Percentiles rank a stretch among this genome's conserved stretches.
phyloP scores from a whole-genome alignment of 2,113 vertebrate genomes.

The Trochalopteron elliotii region DNA sequence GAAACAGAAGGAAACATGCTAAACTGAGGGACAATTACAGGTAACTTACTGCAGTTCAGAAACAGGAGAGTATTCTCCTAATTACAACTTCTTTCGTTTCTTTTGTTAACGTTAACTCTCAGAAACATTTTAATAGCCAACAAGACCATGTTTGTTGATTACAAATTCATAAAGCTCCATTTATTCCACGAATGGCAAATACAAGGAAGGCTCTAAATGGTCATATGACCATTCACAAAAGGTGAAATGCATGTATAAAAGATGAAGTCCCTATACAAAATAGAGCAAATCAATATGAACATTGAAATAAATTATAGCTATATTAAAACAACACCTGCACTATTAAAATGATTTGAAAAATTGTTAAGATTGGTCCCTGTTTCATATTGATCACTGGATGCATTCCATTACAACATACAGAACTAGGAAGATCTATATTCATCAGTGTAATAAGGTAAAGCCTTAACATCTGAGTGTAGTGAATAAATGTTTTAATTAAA shows the following conservation, averaged over 20 bases:
- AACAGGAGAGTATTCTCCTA: not conserved
- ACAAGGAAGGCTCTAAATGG: not conserved
- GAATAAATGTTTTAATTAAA: conserved; percentile 32
- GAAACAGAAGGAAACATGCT: not conserved
- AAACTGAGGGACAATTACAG: not conserved
- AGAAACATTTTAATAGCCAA: not conserved
- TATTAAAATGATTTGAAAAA: not conserved
- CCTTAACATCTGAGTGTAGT: not conserved
- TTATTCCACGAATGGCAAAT: not conserved
- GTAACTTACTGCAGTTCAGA: not conserved
- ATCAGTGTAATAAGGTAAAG: not conserved
- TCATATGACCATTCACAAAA: not conserved
- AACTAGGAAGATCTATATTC: not conserved
- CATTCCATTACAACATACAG: not conserved
- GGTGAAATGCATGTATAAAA: not conserved
- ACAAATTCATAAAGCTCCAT: not conserved
- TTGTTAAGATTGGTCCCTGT: not conserved
- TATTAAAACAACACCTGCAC: not conserved
- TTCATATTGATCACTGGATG: not conserved
- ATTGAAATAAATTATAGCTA: not conserved
- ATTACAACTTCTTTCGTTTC: not conserved
- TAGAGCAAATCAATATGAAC: not conserved
- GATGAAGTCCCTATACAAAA: not conserved
- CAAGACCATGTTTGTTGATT: not conserved
- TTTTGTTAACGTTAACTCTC: not conserved